phyloP scores from a whole-genome alignment of 2,113 vertebrate genomes.

The Halichoeres trimaculatus region DNA sequence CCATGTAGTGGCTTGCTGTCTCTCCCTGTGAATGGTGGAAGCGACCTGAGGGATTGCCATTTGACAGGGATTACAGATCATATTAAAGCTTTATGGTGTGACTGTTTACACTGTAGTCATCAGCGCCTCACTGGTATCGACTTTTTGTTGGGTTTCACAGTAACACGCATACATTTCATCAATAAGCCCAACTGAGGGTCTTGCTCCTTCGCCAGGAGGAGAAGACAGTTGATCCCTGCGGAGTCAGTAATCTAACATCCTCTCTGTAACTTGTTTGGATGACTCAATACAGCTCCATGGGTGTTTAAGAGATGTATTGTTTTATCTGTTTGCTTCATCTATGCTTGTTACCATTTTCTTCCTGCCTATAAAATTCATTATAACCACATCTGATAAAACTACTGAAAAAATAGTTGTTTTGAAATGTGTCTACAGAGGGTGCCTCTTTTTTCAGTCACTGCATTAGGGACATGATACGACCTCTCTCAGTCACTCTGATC shows the following conservation, averaged over 20 bases:
- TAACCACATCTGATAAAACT: no score
- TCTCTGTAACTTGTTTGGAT: constrained; percentile 24
- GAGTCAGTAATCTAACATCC: constrained; percentile 18
- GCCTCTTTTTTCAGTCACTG: no score
- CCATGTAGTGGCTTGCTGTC: constrained; percentile 18
- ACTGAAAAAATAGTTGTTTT: no score
- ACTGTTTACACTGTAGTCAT: constrained; percentile 30
- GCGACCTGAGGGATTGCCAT: constrained; percentile 9
- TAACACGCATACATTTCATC: constrained; percentile 18
- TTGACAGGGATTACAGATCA: constrained; percentile 54
- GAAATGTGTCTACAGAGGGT: no score
- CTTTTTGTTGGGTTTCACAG: constrained; percentile 11
- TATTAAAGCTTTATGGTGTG: constrained; percentile 44
- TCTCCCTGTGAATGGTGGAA: constrained; percentile 17
- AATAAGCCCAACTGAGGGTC: constrained; percentile 34
- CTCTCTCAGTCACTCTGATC: no score
- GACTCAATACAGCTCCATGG: constrained; percentile 34
- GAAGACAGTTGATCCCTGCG: constrained; percentile 33
- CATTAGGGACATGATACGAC: no score
- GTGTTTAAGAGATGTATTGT: no score
- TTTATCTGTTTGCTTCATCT: neutral
- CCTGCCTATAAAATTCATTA: no score
- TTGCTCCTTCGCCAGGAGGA: constrained; percentile 17
- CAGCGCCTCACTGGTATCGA: constrained; percentile 45
- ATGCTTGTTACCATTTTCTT: no score